Percentiles rank a stretch among this genome's conserved stretches.
Evolutionary conservation across 2,797 vertebrate species (phyloP).

Genomic region (Choloepus didactylus): DNA sequence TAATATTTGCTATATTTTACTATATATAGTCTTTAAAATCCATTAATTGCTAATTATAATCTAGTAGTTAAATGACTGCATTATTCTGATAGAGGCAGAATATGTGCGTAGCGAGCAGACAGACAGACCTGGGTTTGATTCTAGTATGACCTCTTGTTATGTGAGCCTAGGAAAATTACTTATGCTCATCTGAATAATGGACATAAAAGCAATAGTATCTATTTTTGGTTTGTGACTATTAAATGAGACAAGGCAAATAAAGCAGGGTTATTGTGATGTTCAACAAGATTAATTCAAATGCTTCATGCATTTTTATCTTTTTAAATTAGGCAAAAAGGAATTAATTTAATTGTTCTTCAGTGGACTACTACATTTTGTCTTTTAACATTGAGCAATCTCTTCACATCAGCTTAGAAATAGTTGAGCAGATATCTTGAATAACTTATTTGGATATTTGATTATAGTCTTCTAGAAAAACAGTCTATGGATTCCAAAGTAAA

Average conservation of each 20-base stretch:
- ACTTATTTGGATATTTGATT: neutral
- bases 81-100: neutral
- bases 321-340: neutral
- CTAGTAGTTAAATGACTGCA: neutral
- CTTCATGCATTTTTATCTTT: neutral
- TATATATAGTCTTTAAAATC: neutral
- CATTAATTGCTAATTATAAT: neutral
- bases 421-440: neutral
- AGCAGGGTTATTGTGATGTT: conserved; percentile 70
- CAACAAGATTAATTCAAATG: neutral
- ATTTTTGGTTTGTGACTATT: conserved; percentile 41
- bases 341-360: conserved; percentile 29
- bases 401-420: neutral
- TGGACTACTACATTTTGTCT: neutral
- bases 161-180: neutral
- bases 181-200: neutral
- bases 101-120: neutral
- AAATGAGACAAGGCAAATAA: neutral
- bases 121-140: neutral
- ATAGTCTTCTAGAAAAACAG: neutral
- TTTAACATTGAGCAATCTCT: neutral
- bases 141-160: neutral
- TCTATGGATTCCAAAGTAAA: neutral
- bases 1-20: neutral
- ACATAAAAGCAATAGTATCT: neutral